Base-by-base conservation (phyloP, 2,888 invertebrate genomes). In the Cheilosia vernalis region DNA sequence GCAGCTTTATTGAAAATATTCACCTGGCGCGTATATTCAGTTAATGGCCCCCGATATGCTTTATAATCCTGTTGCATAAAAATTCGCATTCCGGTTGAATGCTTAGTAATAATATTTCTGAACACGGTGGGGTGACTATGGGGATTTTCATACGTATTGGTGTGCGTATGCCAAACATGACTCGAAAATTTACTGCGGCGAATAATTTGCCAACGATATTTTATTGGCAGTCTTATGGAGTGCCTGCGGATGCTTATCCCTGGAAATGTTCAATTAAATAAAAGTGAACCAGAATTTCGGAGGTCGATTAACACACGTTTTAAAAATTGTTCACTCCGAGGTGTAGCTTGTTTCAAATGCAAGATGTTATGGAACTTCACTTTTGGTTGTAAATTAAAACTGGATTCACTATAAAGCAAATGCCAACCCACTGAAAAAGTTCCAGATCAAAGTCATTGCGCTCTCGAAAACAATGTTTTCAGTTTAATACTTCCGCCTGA, bases 1-100 rank as follows among this genome's bases (percentile, higher is more conserved):
- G 30, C 5, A 2, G 47, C 15, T 30, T 63, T 19, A 63, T 17
- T 47, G 47, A 27, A 61, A 61, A 61, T 60, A 61, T 60, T 24
- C 40, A 40, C 42, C 24, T 19, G 63, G 21, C 58, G 42, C 21
- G n/a, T 21, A 42, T n/a, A 60, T 42, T 24, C n/a, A 7, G 19
- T 42, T 30, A 40, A 37, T 15, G 4, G 51, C 21, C 17, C 15
- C 37, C 13, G 13, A 17, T 27, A 4, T 10, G 37, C 24, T 66
- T 66, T 24, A 24, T 10, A 27, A 40, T 27, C 27, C 27, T 6
- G 37, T 9, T 40, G 51, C 15, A 42, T 42, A 42, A 55, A 30
- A 67, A 17, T 24, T 42, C 30, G 27, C 10, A 66, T 9, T n/a
- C 33, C 24, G 9, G 9, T 4, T 40, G 21, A 51, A 9, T 6